These are phyloP conservation scores for Liodrosophila aerea DNA, from an alignment of 2,888 invertebrate species.

Conservation along the genomic window DNA sequence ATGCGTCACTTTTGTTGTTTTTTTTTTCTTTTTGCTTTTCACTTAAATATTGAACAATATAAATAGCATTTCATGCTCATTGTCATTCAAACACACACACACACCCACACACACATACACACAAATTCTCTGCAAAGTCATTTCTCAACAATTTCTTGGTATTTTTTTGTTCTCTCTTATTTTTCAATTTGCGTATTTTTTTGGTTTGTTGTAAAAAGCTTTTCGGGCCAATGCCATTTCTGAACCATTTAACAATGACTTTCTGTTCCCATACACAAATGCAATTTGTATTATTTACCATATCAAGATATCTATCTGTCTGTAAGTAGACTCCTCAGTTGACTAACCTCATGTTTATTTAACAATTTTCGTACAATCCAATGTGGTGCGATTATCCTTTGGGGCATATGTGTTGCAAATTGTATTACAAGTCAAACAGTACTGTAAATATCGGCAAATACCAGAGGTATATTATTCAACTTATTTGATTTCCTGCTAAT, in stretches of 20 bases:
- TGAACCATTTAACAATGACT: conserved; percentile 51
- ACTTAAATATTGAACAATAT: conserved; percentile 51
- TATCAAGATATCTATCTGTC: conserved; percentile 3
- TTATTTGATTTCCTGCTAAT: conserved; percentile 7
- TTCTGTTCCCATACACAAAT: conserved; percentile 42
- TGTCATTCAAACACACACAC: conserved; percentile 31
- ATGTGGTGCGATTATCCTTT: too few species aligned
- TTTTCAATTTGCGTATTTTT: conserved; percentile 25
- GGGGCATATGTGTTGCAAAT: too few species aligned
- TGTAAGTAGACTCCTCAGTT: conserved; percentile 1
- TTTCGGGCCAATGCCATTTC: conserved; percentile 45
- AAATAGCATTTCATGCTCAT: conserved; percentile 60
- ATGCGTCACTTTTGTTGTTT: conserved; percentile 41
- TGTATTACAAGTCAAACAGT: too few species aligned
- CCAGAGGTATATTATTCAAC: too few species aligned
- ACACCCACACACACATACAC: conserved; percentile 23
- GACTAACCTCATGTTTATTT: not conserved
- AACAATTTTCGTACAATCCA: too few species aligned
- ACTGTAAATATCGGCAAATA: too few species aligned
- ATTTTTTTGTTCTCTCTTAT: conserved; percentile 21
- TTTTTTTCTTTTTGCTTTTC: conserved; percentile 26
- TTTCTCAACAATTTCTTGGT: conserved; percentile 53
- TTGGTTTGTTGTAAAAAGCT: conserved; percentile 3
- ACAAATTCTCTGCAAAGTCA: conserved; percentile 52
- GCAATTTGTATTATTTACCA: conserved; percentile 55